Evolutionary conservation across 2,113 vertebrate genomes (phyloP), one percentile per base, ranked within the genome.

Genomic region (Erythrocercus mccallii): DNA sequence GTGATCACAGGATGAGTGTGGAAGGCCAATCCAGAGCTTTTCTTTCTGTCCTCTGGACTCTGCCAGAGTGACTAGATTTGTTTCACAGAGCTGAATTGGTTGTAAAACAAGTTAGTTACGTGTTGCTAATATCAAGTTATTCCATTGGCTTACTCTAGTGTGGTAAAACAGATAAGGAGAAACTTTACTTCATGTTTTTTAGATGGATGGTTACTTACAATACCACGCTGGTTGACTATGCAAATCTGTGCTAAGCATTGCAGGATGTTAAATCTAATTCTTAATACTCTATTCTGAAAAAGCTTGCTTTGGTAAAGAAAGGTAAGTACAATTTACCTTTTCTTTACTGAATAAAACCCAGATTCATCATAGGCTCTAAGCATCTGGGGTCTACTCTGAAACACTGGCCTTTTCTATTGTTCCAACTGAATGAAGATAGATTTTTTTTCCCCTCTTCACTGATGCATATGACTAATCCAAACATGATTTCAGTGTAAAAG

Each of bases 201-300:
- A 92, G 73, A 62, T 47, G 54, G 31, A 23, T 87, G 28, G 15
- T 77, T 88, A 30, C 78, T 95, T 93, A 80, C 44, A 83, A 15
- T 90, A 50, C 40, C 58, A 45, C 22, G 6, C 47, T 71, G 53
- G 30, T 53, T 95, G 81, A 44, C 62, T 80, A 16, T 73, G 18
- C 48, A 85, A 51, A 57, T 82, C 70, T 92, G 44, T 85, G 61
- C 70, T 90, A 89, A 92, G 61, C 44, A 23, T 54, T 95, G 87
- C 44, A 91, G 64, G 37, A 74, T 86, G 37, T 90, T 94, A 94
- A 73, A 65, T 93, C 60, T 88, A 69, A 73, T 91, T 88, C 58
- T 88, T 96, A 94, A 90, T 86, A 92, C 40, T 88, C 68, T 92
- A 33, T 92, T 90, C 83, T 93, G 90, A 95, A 95, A 96, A 96